These are phyloP conservation scores for Crematogaster levior DNA, from an alignment of 2,888 invertebrate species.

Conservation along the genomic window DNA sequence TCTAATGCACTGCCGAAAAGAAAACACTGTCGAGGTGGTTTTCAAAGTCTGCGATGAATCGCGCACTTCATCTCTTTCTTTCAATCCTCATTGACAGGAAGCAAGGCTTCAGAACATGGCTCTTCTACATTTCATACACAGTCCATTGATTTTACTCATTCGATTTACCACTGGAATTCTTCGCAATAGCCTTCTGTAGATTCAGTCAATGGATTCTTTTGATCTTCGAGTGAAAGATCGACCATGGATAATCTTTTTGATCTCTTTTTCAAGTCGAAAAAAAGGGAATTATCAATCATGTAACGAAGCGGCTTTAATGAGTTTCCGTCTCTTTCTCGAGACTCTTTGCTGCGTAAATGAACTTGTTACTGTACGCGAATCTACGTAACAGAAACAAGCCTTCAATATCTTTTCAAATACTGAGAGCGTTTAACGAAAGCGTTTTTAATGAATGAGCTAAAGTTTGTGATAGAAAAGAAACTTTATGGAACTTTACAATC, in stretches of 20 bases:
- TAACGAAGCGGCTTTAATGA: neutral
- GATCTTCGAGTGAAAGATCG: conserved; percentile 16
- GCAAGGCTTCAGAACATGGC: neutral
- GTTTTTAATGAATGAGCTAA: conserved; percentile 3
- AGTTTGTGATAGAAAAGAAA: neutral
- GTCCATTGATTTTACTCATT: neutral
- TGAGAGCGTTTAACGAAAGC: neutral
- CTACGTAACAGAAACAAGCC: neutral
- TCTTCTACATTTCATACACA: neutral
- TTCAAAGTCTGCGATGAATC: neutral
- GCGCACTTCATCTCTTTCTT: neutral
- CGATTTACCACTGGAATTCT: neutral
- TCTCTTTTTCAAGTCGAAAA: neutral
- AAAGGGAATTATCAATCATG: neutral
- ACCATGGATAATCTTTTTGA: conserved; percentile 9
- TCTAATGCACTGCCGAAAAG: conserved; percentile 53
- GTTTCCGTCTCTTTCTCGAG: conserved; percentile 7
- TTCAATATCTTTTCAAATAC: neutral
- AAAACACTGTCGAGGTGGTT: neutral
- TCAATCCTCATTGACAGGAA: conserved; percentile 5
- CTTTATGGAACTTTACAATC: neutral
- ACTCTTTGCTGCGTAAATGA: neutral
- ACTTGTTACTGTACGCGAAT: neutral
- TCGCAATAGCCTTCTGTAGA: neutral
- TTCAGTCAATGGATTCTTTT: conserved; percentile 13